These are phyloP conservation scores for Ceryle rudis DNA, from an alignment of 2,797 vertebrate genomes.

Conservation along the genomic window DNA sequence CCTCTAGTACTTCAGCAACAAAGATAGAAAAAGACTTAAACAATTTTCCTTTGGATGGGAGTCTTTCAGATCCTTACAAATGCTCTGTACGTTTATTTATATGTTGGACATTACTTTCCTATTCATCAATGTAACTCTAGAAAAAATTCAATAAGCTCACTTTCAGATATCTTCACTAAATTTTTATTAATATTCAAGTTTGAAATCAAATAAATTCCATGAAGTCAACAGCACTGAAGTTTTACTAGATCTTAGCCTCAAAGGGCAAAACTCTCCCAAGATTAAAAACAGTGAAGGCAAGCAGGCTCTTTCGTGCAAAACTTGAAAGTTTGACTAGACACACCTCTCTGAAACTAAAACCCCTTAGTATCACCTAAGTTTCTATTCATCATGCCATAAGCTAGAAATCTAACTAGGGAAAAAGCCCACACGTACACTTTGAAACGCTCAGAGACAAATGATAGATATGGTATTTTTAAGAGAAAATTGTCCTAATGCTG, in stretches of 20 bases:
- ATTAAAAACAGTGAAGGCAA: background rate
- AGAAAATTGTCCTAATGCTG: background rate
- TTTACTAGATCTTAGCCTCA: background rate
- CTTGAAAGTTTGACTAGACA: background rate
- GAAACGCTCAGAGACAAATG: background rate
- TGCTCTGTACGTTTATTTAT: background rate
- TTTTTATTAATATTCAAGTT: slow-evolving; percentile 1
- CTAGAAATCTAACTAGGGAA: background rate
- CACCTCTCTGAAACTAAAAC: background rate
- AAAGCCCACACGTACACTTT: background rate
- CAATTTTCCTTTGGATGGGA: background rate
- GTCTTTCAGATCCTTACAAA: background rate
- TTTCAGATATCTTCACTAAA: background rate
- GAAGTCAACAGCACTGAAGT: background rate
- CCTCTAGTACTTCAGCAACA: slow-evolving; percentile 42
- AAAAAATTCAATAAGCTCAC: background rate
- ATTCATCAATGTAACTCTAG: background rate
- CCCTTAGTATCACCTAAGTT: background rate
- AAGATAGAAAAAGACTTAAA: slow-evolving; percentile 49
- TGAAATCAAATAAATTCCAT: background rate
- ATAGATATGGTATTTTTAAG: background rate
- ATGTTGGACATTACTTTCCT: background rate
- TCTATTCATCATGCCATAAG: background rate
- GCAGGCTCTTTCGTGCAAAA: fast-evolving
- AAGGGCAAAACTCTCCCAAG: background rate